Evolutionary conservation across 2,113 vertebrate genomes (phyloP), one percentile per base, ranked within the genome.

Genomic region (Centropristis striata): DNA sequence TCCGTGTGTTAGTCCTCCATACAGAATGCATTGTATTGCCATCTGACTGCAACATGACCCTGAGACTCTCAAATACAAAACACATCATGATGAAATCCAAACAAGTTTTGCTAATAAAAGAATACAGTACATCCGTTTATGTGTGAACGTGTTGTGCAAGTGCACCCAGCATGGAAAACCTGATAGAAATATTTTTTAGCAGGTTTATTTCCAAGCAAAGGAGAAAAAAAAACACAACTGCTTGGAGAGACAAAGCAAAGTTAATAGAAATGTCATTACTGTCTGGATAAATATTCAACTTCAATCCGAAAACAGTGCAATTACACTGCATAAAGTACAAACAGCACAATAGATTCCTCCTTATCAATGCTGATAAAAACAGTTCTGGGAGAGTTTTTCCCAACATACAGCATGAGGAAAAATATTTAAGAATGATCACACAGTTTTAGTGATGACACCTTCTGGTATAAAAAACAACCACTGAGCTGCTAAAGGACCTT

Each of bases 61-160:
- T 88, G 80, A 84, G 84, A 83, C 74, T 41, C 44, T 71, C n/a
- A 21, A n/a, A 78, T 20, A 57, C 39, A 78, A 42, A 78, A 65
- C 12, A 5, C 4, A n/a, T 61, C n/a, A n/a, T 63, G 42, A 16
- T 27, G 14, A 11, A 18, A 32, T 54, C 61, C 39, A 5, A 51
- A 71, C 11, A 12, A 28, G 9, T 2, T 51, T 2, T 13, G 18
- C 7, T 20, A 36, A 49, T 11, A 13, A 49, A 47, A 1, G 57
- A 81, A 69, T 58, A 60, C 44, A 50, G 37, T 50, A 55, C 54
- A 75, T 57, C 25, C 9, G 25, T 37, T 20, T 25, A 12, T 13
- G 5, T 27, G 47, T 50, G 36, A 65, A 69, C 15, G 32, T 28
- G 53, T 20, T 59, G 59, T 72, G 70, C 71, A 84, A 81, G 68